Evolutionary conservation across 1,140 invertebrate species (phyloP).

Genomic region (Geopemphigus sp.): DNA sequence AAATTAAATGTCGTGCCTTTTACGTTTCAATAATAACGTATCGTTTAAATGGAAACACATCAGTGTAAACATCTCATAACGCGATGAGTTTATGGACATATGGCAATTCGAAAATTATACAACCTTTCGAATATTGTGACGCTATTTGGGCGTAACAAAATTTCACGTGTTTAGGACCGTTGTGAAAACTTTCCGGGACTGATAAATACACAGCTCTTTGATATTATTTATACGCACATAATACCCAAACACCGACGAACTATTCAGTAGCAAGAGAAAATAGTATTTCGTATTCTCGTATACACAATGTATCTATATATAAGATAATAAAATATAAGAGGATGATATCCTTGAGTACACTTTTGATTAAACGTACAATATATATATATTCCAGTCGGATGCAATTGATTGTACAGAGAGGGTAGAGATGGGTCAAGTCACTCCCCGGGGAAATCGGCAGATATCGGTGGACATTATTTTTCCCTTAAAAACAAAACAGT

Average conservation of each 20-base stretch:
- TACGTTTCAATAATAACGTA: no score
- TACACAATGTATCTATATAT: not conserved
- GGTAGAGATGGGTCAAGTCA: conserved; percentile 34
- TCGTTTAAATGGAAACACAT: no score
- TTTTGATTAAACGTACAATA: conserved; percentile 43
- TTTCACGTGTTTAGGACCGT: not conserved
- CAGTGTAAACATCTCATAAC: no score
- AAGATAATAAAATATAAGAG: not conserved
- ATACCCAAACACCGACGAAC: not conserved
- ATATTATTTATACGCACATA: not conserved
- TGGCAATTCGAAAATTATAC: no score
- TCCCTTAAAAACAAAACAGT: conserved; percentile 38
- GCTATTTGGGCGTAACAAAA: not conserved
- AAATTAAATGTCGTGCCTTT: no score
- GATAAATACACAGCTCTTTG: no score
- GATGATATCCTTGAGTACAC: conserved; percentile 11
- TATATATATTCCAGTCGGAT: conserved; percentile 6
- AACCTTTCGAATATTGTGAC: not conserved
- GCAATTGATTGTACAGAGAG: conserved; percentile 34
- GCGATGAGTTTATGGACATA: no score
- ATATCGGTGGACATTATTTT: conserved; percentile 37
- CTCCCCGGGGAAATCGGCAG: conserved; percentile 32
- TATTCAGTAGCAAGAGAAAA: not conserved
- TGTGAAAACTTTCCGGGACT: not conserved
- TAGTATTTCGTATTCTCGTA: not conserved